Evolutionary conservation across 2,888 invertebrate species (phyloP), one percentile per base, ranked within the genome.

Genomic region (Pachycephus smyrnensis): DNA sequence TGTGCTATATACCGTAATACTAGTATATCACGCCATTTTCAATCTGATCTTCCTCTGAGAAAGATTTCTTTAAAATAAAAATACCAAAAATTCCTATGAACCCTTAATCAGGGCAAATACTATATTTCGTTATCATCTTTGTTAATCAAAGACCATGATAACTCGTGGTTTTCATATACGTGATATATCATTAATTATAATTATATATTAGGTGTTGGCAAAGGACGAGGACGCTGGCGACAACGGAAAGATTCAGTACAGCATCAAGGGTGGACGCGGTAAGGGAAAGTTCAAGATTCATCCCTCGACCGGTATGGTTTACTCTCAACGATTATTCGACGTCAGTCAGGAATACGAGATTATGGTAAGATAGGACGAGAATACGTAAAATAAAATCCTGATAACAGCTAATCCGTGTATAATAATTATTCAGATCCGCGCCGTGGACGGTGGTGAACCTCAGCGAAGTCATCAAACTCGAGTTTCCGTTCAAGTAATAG

Each of bases 241-340:
- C 82, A 98, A 98, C 92, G 96, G 96, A 77, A 94, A 95, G 84
- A 94, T 98, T 84, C 95, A 95, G 33, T 98, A 98, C 93, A 95
- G 95, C 87, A 95, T 95, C 75, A 95, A 95, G 90, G 95, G 96
- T 23, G 96, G 96, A 23, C 94, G 95, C 82, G 96, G 96, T 76
- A 95, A 95, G 84, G 95, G 96, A 37, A 95, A 95, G 89, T 96
- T 98, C 92, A 95, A 95, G 82, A 96, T 98, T 82, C 95, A 97
- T 92, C 95, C 96, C 32, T 92, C 92, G 85, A 96, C 96, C 15
- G 98, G 98, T 23, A 95, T 96, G 88, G 95, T 98, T 79, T 96
- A 95, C 91, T 95, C 96, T 73, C 94, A 95, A 82, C 94, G 94
- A 85, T 94, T 94, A 77, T 95, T 97, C 83, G 94, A 94, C 83